Conservation (phyloP, 2,888 invertebrate species). For the Bombylius major region DNA sequence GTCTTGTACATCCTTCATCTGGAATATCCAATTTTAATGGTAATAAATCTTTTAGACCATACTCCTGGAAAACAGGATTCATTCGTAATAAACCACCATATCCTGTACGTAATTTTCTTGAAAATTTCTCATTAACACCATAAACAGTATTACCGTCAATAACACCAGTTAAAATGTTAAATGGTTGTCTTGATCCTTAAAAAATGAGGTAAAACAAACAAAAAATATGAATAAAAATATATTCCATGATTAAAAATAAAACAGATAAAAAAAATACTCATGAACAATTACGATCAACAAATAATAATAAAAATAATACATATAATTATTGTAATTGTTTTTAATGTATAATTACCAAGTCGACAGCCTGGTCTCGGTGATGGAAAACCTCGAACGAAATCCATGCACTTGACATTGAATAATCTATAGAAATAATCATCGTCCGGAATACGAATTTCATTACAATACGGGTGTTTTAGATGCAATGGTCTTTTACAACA, state of each 20-base stretch:
- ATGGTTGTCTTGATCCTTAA: constrained; percentile 66
- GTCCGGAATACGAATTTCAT: constrained; percentile 76
- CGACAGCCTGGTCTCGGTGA: constrained; percentile 77
- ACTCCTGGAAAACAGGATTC: constrained; percentile 80
- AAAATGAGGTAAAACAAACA: not conserved
- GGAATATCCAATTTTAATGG: constrained; percentile 81
- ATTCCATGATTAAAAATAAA: not conserved
- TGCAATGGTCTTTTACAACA: constrained; percentile 74
- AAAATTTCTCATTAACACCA: constrained; percentile 69
- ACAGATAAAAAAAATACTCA: not conserved
- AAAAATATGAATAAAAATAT: no score
- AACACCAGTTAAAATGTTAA: constrained; percentile 75
- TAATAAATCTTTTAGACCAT: constrained; percentile 74
- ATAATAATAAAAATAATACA: no score
- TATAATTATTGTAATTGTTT: not conserved
- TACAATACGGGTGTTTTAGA: constrained; percentile 79
- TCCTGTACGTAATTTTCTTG: constrained; percentile 70
- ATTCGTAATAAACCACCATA: constrained; percentile 71
- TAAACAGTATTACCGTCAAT: constrained; percentile 85
- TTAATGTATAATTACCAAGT: constrained; percentile 46
- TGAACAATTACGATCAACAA: not conserved
- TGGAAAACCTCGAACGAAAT: constrained; percentile 81
- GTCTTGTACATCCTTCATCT: constrained; percentile 84
- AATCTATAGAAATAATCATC: constrained; percentile 84
- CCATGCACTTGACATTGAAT: constrained; percentile 74